Evolutionary conservation across 2,888 invertebrate species (phyloP).

Genomic region (Galerucella calmariensis): DNA sequence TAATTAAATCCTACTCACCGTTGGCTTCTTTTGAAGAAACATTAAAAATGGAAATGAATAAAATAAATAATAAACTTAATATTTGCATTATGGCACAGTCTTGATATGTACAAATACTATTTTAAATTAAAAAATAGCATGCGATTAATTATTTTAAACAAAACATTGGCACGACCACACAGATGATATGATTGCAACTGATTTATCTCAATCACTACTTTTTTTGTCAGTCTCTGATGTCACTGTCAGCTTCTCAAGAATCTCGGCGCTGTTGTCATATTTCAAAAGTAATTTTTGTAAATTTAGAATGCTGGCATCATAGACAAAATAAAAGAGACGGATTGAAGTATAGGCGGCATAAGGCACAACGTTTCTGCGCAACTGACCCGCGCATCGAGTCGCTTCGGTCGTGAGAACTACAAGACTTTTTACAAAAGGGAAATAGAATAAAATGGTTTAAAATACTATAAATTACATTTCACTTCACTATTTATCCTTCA

Average conservation of each 20-base stretch:
- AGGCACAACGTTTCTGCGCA: no score
- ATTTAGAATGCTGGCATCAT: no score
- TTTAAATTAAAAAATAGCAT: conserved; percentile 23
- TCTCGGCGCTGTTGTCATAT: not conserved
- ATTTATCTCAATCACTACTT: not conserved
- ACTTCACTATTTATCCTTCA: no score
- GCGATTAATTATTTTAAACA: conserved; percentile 16
- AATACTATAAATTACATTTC: no score
- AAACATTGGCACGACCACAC: conserved; percentile 31
- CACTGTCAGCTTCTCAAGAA: not conserved
- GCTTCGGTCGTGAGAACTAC: no score
- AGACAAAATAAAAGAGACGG: no score
- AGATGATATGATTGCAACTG: conserved; percentile 2
- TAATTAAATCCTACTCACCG: conserved; percentile 41
- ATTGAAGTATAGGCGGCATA: no score
- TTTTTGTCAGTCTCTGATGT: not conserved
- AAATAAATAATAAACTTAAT: conserved; percentile 18
- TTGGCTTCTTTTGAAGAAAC: conserved; percentile 35
- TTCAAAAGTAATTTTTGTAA: not conserved
- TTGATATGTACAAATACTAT: conserved; percentile 25
- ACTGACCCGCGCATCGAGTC: no score
- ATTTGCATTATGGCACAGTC: conserved; percentile 31
- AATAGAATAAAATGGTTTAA: no score
- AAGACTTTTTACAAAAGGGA: no score
- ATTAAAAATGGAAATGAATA: conserved; percentile 31